A percentile compares a stretch with the other conserved stretches of the same genome.
These are phyloP conservation scores for Sinocyclocheilus anshuiensis DNA, from an alignment of 2,113 vertebrate genomes.

Conservation along the genomic window DNA sequence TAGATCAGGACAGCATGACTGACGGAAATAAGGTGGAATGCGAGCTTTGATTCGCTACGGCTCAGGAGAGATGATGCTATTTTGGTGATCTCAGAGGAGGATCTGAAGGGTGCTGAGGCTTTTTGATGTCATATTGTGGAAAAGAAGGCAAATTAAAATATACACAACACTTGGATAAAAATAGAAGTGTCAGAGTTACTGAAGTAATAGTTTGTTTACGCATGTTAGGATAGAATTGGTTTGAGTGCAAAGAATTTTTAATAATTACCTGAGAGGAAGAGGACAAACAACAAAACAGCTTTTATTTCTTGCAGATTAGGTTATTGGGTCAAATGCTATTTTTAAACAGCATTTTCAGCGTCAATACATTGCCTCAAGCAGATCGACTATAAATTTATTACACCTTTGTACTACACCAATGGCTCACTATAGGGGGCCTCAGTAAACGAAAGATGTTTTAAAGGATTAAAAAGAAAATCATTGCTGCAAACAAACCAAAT, in stretches of 20 bases:
- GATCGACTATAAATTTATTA: not conserved
- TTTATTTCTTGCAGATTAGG: not conserved
- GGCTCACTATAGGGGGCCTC: not conserved
- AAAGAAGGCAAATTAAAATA: slow-evolving; percentile 17
- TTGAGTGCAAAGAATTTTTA: not conserved
- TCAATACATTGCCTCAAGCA: not conserved
- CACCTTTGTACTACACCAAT: not conserved
- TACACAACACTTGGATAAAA: slow-evolving; percentile 1
- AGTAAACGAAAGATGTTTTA: not conserved
- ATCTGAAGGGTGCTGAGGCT: slow-evolving; percentile 25
- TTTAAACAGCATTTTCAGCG: not conserved
- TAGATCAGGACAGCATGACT: slow-evolving; percentile 19
- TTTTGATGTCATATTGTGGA: slow-evolving; percentile 14
- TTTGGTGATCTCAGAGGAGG: slow-evolving; percentile 22
- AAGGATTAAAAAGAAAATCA: not conserved
- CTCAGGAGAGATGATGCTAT: slow-evolving; percentile 31
- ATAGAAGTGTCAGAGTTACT: not conserved
- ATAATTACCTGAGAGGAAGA: not conserved
- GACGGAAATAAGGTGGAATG: slow-evolving; percentile 7
- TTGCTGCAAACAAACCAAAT: not conserved
- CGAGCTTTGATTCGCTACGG: slow-evolving; percentile 6
- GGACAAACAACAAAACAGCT: not conserved
- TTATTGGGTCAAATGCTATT: slow-evolving; percentile 7
- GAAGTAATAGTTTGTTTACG: slow-evolving; percentile 4
- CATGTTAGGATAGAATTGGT: not conserved